Evolutionary conservation across 2,797 vertebrate species (phyloP).

Genomic region (Eutrigla gurnardus): DNA sequence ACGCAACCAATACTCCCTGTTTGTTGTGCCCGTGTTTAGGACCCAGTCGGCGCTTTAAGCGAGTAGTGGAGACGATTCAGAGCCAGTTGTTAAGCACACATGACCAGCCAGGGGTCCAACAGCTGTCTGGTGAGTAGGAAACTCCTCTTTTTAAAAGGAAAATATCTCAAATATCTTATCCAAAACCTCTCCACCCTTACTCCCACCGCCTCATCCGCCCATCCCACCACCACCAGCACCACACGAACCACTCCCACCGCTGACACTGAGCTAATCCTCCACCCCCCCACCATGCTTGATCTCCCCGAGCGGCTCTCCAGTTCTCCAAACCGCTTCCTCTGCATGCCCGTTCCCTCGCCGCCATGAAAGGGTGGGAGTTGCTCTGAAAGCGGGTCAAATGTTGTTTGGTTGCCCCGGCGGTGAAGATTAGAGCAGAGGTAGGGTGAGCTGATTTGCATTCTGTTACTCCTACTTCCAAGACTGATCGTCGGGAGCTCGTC

Average conservation of each 20-base stretch:
- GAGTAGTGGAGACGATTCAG: slow-evolving; percentile 99
- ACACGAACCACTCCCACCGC: slow-evolving; percentile 46
- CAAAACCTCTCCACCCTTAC: slow-evolving; percentile 41
- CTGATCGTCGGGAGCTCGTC: slow-evolving; percentile 61
- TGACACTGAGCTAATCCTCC: slow-evolving; percentile 51
- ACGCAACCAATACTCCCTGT: slow-evolving; percentile 3
- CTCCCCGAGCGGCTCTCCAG: slow-evolving; percentile 46
- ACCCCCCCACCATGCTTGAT: slow-evolving; percentile 51
- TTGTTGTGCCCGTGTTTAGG: slow-evolving; percentile 79
- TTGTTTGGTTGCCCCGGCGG: slow-evolving; percentile 49
- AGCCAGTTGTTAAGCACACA: slow-evolving; percentile 98
- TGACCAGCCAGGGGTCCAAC: slow-evolving; percentile 95
- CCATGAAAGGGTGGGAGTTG: slow-evolving; percentile 46
- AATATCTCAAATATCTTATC: slow-evolving; percentile 12
- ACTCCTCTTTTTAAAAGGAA: neutral
- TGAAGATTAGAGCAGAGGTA: slow-evolving; percentile 65
- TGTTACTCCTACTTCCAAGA: slow-evolving; percentile 63
- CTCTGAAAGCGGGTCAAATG: slow-evolving; percentile 59
- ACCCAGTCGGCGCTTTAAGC: slow-evolving; percentile 98
- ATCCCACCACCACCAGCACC: slow-evolving; percentile 20
- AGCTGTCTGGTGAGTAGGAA: slow-evolving; percentile 94
- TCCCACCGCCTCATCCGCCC: slow-evolving; percentile 55
- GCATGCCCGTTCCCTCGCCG: slow-evolving; percentile 55
- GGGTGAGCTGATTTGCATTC: slow-evolving; percentile 60
- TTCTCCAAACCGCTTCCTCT: slow-evolving; percentile 54